These are phyloP conservation scores for Smutsia gigantea DNA, from an alignment of 2,797 vertebrate genomes.

Conservation along the genomic window DNA sequence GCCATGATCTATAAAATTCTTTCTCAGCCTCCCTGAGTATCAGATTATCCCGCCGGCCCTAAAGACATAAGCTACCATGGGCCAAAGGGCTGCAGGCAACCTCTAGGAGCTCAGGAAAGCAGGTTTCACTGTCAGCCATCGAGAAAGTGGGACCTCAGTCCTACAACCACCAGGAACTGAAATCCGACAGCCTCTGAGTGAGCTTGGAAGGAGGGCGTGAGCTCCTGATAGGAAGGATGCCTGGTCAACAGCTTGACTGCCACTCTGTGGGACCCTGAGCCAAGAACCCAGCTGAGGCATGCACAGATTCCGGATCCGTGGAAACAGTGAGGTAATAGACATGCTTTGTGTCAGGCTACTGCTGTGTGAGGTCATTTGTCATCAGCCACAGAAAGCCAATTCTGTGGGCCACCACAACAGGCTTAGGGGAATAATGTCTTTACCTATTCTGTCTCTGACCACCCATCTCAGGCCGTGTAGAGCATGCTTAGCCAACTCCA, in stretches of 20 bases:
- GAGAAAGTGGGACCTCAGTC: rapidly evolving
- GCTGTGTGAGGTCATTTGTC: too few relatives aligned
- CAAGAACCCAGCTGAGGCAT: neutral
- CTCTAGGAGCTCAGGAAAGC: neutral
- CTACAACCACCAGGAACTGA: neutral
- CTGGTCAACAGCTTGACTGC: neutral
- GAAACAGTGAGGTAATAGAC: neutral
- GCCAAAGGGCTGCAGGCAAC: too few relatives aligned
- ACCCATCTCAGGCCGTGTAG: rapidly evolving
- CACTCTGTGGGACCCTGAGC: too few relatives aligned
- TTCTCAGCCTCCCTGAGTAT: neutral
- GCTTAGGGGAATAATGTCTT: rapidly evolving
- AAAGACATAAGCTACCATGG: rapidly evolving
- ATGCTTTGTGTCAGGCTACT: too few relatives aligned
- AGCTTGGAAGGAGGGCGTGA: rapidly evolving
- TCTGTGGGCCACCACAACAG: rapidly evolving
- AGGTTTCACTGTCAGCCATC: too few relatives aligned
- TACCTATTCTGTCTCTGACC: rapidly evolving
- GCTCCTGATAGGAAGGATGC: neutral
- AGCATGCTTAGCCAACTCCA: neutral
- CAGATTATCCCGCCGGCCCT: neutral
- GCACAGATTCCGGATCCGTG: too few relatives aligned
- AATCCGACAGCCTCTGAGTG: too few relatives aligned
- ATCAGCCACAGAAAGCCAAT: rapidly evolving
- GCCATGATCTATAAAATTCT: rapidly evolving